Percentiles rank a stretch among this genome's conserved stretches.
Evolutionary conservation across 23 tunicate species (phyloP).

Genomic region (Ciona savignyi): DNA sequence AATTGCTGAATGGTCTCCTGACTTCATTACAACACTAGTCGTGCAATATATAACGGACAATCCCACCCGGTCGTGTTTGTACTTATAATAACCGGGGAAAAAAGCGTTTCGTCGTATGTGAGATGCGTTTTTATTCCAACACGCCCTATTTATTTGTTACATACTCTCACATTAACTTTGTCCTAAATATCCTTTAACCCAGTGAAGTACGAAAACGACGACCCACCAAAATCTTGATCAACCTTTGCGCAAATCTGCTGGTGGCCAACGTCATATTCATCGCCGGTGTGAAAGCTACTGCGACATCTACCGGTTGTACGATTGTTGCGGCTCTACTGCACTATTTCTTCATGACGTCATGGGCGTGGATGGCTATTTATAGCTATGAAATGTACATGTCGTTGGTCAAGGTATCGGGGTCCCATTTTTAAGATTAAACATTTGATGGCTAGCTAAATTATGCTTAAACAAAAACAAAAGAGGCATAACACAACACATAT

Average conservation of each 20-base stretch:
- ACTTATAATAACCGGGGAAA: too few species aligned
- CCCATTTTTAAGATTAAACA: too few species aligned
- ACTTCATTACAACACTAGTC: too few species aligned
- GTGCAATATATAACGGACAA: too few species aligned
- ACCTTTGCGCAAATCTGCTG: constrained; percentile 6
- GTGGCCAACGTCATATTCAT: not conserved
- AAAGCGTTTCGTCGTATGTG: too few species aligned
- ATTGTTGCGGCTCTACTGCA: constrained; percentile 2
- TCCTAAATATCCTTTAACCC: not conserved
- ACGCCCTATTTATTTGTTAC: not conserved
- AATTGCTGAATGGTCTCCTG: too few species aligned
- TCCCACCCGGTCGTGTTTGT: too few species aligned
- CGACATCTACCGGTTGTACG: not conserved
- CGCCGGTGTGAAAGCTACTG: constrained; percentile 1
- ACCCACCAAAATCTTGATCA: constrained; percentile 5
- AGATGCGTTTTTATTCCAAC: too few species aligned
- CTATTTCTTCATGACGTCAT: not conserved
- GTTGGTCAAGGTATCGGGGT: constrained; percentile 8
- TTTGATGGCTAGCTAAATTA: too few species aligned
- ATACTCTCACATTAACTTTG: not conserved
- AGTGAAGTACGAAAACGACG: constrained; percentile 7
- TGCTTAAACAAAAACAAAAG: too few species aligned
- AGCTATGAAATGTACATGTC: constrained; percentile 18
- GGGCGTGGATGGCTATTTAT: constrained; percentile 9
- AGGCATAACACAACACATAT: too few species aligned